Evolutionary conservation across 2,888 invertebrate species (phyloP), one percentile per base, ranked within the genome.

Genomic region (Pseudeuparius sepicola): DNA sequence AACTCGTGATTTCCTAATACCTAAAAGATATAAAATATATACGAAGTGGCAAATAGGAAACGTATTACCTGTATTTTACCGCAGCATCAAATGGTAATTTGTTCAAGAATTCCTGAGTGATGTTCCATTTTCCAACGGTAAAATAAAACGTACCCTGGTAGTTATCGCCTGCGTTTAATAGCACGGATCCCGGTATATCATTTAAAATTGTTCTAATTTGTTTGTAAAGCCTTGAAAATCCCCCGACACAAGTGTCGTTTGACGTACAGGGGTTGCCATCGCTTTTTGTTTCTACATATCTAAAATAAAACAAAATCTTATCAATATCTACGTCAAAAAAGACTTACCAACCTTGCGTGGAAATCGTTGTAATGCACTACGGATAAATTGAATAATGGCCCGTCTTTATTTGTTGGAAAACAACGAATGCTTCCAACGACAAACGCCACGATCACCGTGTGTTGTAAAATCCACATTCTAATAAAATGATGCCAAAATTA

Each of bases 1-100:
- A 90, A 89, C 57, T 89, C 89, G 50, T 90, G 88, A 58, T 88
- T 88, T 1, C 88, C 89, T 5, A 88, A 56, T 0, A 82, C 80
- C 86, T 88, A 54, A 10, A 44, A 55, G 10, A n/a, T 26, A n/a
- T n/a, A n/a, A n/a, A n/a, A n/a, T n/a, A n/a, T n/a, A n/a, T n/a
- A n/a, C n/a, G n/a, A n/a, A n/a, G n/a, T n/a, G n/a, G 26, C 26
- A 26, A 9, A 26, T 7, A 7, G 6, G 9, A 9, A 12, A 5
- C 11, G 6, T 9, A 6, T 26, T 26, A 26, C 6, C 6, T 5
- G 12, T 10, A 31, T 61, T 64, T 65, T 60, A 82, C 82, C 69
- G 83, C 76, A 2, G 73, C 86, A 54, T 85, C 83, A 48, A 82
- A 78, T 1, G 74, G 72, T 32, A 87, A 53, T 47, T 73, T 57